These are phyloP conservation scores for Himalopsyche tibetana DNA, from an alignment of 2,888 invertebrate species.

Conservation along the genomic window DNA sequence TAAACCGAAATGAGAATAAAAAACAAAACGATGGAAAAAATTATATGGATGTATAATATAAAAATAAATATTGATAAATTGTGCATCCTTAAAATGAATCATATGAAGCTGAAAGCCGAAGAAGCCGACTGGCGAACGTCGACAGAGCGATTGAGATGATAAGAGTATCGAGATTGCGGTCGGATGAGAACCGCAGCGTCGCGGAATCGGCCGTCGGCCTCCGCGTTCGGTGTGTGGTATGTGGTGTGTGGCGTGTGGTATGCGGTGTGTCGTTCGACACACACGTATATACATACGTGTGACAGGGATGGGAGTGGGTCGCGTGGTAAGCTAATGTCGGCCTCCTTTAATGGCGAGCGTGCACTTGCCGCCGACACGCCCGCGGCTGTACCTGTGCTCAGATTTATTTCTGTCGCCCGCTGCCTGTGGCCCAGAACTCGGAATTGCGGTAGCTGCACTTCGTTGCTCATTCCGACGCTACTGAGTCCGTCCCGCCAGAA, in stretches of 20 bases:
- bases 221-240: conserved; percentile 71
- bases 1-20: conserved; percentile 49
- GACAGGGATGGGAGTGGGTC: conserved; percentile 11
- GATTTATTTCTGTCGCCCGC: conserved; percentile 94
- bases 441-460: conserved; percentile 98
- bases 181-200: too few relatives aligned
- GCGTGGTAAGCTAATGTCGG: conserved; percentile 34
- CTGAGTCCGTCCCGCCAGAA: conserved; percentile 95
- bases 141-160: conserved; percentile 66
- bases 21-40: conserved; percentile 66
- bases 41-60: conserved; percentile 61
- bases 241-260: conserved; percentile 72
- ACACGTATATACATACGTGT: conserved; percentile 29
- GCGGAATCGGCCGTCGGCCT: conserved; percentile 72
- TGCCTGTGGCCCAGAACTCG: conserved; percentile 97
- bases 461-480: conserved; percentile 96
- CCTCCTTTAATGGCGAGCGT: background rate
- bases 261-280: conserved; percentile 69
- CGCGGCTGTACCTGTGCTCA: conserved; percentile 91
- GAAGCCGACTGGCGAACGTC: conserved; percentile 50
- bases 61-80: conserved; percentile 6
- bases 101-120: conserved; percentile 49
- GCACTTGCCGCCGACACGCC: conserved; percentile 37
- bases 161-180: conserved; percentile 57
- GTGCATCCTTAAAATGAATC: conserved; percentile 18